Base-by-base conservation (phyloP, 2,888 invertebrate species). In the Sisyra nigra region DNA sequence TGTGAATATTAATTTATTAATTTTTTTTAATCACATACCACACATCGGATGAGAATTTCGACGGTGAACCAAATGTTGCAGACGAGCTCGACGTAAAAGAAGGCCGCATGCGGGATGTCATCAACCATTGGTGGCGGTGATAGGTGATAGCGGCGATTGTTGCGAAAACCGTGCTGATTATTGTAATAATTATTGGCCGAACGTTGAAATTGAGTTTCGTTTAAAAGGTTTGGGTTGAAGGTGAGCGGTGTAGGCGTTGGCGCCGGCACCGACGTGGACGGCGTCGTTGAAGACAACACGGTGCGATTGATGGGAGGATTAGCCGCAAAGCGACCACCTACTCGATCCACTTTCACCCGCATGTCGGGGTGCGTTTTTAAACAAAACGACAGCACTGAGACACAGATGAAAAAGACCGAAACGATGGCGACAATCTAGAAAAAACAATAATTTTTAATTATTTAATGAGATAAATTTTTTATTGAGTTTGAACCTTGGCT, bases 41-140 rank as follows among this genome's bases (percentile, higher is more conserved):
- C 82, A 69, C 96, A 91, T 49, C 60, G 54, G 43, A 63, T 56
- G 55, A 94, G 72, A 61, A 98, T 93, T 65, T 97, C 96, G 57
- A 97, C 76, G 30, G 96, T 96, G 68, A 98, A 99, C 98, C 98
- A 99, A 48, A 96, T 89, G 67, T 96, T 96, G 69, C 96, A 96
- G 51, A 94, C 80, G 69, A 92, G 93, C 68, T 97, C 96, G 59
- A 96, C 89, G 72, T 94, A 96, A 71, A 94, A 94, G 72, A 97
- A 97, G 56, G 91, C 92, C 51, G 88, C 76, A 67, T 96, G 96
- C 46, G 96, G 37, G 15, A 37, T 19, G 18, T 37, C 37, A 37
- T 37, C 37, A 11, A 18, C 37, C 19, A 37, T 19, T 3, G 18
- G 37, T 37, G 37, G 15, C 15, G 18, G n/a, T 7, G 18, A n/a